Percentiles rank a stretch among this genome's conserved stretches.
Evolutionary conservation across 2,888 invertebrate species (phyloP).

Genomic region (Platerodrilus igneus): DNA sequence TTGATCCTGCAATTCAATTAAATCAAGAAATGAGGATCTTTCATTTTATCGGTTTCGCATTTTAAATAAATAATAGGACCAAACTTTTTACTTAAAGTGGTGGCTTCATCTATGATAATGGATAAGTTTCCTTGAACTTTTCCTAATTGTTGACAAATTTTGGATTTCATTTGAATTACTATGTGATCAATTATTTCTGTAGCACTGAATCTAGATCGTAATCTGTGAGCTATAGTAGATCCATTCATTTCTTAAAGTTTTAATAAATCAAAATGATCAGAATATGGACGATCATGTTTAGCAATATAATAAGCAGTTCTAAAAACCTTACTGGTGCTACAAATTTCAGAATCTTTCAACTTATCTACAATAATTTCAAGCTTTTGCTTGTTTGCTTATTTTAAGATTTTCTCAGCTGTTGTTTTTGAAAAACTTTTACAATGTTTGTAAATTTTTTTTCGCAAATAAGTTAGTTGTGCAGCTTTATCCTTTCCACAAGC

Average conservation of each 20-base stretch:
- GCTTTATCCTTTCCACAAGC: constrained; percentile 4
- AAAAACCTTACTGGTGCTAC: too few species aligned
- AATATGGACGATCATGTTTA: constrained; percentile 7
- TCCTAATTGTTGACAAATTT: constrained; percentile 2
- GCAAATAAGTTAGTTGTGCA: constrained; percentile 1
- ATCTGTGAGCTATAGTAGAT: background rate
- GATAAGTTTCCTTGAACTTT: constrained; percentile 3
- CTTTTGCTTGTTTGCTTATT: constrained; percentile 1
- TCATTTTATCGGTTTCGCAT: too few species aligned
- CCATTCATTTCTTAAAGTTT: constrained; percentile 6
- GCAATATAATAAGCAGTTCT: constrained; percentile 7
- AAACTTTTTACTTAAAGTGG: too few species aligned
- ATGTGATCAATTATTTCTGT: constrained; percentile 6
- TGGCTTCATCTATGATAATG: constrained; percentile 2
- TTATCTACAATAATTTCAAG: constrained; percentile 1
- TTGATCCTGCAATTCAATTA: too few species aligned
- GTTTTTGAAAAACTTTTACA: constrained; percentile 1
- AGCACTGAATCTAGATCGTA: constrained; percentile 5
- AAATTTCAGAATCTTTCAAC: constrained; percentile 4
- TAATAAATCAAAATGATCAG: constrained; percentile 4
- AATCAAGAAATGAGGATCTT: too few species aligned
- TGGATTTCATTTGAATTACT: constrained; percentile 4
- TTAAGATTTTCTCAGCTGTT: constrained; percentile 4
- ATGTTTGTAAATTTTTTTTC: constrained; percentile 3
- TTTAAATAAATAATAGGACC: too few species aligned